phyloP scores from a whole-genome alignment of 1,140 invertebrate genomes.

The Drosophila willistoni region DNA sequence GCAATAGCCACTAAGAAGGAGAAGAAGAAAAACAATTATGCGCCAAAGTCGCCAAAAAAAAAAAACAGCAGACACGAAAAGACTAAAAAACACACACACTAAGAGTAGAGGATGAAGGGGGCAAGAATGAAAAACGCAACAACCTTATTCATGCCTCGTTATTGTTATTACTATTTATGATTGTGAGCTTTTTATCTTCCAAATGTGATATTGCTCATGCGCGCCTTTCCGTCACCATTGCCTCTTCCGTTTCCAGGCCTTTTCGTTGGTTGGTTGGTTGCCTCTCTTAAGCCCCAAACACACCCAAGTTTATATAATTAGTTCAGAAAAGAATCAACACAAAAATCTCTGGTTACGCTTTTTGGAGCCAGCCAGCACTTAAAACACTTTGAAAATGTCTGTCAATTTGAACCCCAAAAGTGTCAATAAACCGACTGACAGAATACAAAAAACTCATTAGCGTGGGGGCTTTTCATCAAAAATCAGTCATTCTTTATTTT shows the following conservation, averaged over 20 bases:
- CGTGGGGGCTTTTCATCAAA: conserved; percentile 30
- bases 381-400: conserved; percentile 4
- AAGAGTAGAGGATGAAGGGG: conserved; percentile 3
- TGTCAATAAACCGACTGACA: conserved; percentile 47
- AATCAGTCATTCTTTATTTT: conserved; percentile 76
- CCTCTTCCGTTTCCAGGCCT: conserved; percentile 64
- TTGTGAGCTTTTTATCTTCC: conserved; percentile 64
- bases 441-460: not conserved
- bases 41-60: conserved; percentile 59
- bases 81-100: conserved; percentile 2
- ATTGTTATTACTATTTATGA: conserved; percentile 59
- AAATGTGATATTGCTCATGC: conserved; percentile 74
- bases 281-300: conserved; percentile 36
- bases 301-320: conserved; percentile 66
- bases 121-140: conserved; percentile 25
- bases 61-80: not conserved
- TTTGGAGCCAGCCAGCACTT: conserved; percentile 6
- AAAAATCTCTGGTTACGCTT: conserved; percentile 49
- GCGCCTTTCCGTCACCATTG: conserved; percentile 52
- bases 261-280: conserved; percentile 14
- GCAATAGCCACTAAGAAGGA: conserved; percentile 26
- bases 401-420: conserved; percentile 6
- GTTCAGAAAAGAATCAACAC: conserved; percentile 32
- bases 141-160: conserved; percentile 65
- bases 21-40: conserved; percentile 59